A percentile compares a stretch with the other conserved stretches of the same genome.
These are phyloP conservation scores for Amphilophus citrinellus DNA, from an alignment of 2,113 vertebrate genomes.

Conservation along the genomic window DNA sequence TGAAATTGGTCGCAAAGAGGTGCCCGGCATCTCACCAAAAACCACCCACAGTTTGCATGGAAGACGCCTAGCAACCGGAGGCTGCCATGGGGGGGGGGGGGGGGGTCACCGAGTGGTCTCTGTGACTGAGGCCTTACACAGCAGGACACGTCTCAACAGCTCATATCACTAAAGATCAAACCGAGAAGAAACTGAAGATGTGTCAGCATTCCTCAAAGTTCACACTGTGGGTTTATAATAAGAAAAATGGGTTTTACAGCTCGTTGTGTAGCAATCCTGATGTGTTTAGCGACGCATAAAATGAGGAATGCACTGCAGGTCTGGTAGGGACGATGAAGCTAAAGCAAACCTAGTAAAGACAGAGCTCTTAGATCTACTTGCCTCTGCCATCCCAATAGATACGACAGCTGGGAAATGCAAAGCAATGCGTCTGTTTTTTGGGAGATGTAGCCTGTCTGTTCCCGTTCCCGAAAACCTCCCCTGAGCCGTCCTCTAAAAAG, in stretches of 20 bases:
- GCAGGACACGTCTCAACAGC: not conserved
- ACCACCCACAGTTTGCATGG: not conserved
- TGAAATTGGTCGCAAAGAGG: not conserved
- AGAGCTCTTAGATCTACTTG: conserved; percentile 47
- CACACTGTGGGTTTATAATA: not conserved
- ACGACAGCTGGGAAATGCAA: conserved; percentile 37
- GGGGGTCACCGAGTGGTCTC: not conserved
- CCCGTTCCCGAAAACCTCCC: conserved; percentile 48
- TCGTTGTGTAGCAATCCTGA: conserved; percentile 9
- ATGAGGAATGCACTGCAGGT: conserved; percentile 25
- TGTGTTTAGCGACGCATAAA: conserved; percentile 45
- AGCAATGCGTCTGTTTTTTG: conserved; percentile 41
- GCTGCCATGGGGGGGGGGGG: not conserved
- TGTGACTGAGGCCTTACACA: not conserved
- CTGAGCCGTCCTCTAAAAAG: conserved; percentile 44
- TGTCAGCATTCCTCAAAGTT: not conserved
- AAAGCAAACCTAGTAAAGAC: conserved; percentile 35
- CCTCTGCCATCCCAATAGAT: conserved; percentile 47
- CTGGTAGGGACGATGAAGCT: conserved; percentile 16
- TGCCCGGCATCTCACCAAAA: no score
- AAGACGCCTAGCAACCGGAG: not conserved
- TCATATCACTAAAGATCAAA: not conserved
- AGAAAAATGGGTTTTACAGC: conserved; percentile 20
- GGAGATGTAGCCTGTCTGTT: conserved; percentile 52
- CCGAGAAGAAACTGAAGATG: not conserved